These are phyloP conservation scores for Peucedramus taeniatus DNA, from an alignment of 2,113 vertebrate genomes.

Conservation along the genomic window DNA sequence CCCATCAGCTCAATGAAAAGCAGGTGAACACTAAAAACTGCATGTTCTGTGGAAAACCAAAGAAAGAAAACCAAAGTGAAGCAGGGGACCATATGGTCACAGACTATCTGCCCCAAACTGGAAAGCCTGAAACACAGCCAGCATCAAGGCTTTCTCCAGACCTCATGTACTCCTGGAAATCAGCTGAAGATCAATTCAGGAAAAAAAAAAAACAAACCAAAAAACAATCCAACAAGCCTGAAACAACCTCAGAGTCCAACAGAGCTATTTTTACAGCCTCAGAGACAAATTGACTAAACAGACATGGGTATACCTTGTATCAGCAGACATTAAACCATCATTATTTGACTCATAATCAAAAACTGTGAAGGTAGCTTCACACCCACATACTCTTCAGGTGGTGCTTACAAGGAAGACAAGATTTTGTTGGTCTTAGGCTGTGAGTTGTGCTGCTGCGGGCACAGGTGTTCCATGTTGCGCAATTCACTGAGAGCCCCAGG, in stretches of 20 bases:
- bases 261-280: not conserved
- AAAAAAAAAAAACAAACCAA: not conserved
- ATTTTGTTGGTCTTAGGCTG: not conserved
- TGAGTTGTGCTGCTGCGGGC: not conserved
- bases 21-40: not conserved
- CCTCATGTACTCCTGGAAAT: fast-evolving
- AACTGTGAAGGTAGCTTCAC: not conserved
- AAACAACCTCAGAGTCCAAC: not conserved
- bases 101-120: not conserved
- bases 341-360: not conserved
- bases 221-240: not conserved
- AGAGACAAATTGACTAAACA: not conserved
- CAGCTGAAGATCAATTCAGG: not conserved
- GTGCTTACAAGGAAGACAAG: not conserved
- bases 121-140: not conserved
- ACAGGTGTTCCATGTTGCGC: fast-evolving
- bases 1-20: not conserved
- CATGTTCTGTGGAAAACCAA: not conserved
- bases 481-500: not conserved
- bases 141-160: not conserved
- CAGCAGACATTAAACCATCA: not conserved
- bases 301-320: not conserved
- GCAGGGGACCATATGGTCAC: not conserved
- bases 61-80: not conserved
- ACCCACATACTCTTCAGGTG: not conserved